Percentiles rank a stretch among this genome's conserved stretches.
phyloP scores from a whole-genome alignment of 2,113 vertebrate species.

The Gadus macrocephalus region DNA sequence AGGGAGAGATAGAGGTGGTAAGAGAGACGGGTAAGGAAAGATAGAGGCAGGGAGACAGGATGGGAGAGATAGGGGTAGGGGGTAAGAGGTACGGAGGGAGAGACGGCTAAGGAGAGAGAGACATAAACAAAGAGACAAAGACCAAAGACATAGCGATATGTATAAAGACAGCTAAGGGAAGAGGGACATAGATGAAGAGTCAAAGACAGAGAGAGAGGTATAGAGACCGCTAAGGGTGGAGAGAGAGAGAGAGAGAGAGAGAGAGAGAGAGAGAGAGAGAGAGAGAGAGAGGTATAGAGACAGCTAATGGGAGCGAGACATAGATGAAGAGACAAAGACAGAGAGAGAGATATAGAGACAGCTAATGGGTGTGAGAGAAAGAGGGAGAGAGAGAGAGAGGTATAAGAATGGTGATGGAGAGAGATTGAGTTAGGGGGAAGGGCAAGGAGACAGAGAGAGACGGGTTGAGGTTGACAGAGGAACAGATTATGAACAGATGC shows the following conservation, averaged over 20 bases:
- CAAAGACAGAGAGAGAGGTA: no score
- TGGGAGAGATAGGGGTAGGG: no score
- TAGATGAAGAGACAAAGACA: no score
- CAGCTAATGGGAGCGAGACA: no score
- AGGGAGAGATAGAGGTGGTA: no score
- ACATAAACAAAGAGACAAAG: neutral
- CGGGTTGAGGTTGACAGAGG: neutral
- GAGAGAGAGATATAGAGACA: no score
- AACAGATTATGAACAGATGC: neutral
- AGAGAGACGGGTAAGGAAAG: no score
- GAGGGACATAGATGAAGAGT: neutral
- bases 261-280: neutral
- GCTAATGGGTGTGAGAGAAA: no score
- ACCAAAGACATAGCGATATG: neutral
- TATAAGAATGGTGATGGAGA: neutral
- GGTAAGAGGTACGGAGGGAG: slow-evolving; percentile 13
- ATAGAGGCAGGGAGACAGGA: no score
- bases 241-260: neutral
- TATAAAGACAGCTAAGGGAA: neutral
- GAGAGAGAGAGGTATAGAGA: no score
- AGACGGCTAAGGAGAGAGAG: neutral
- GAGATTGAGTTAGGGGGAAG: neutral
- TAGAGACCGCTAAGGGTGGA: no score
- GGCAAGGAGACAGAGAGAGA: neutral
- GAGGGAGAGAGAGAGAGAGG: neutral